Evolutionary conservation across 2,797 vertebrate genomes (phyloP), one percentile per base, ranked within the genome.

Genomic region (Myiothlypis coronata): DNA sequence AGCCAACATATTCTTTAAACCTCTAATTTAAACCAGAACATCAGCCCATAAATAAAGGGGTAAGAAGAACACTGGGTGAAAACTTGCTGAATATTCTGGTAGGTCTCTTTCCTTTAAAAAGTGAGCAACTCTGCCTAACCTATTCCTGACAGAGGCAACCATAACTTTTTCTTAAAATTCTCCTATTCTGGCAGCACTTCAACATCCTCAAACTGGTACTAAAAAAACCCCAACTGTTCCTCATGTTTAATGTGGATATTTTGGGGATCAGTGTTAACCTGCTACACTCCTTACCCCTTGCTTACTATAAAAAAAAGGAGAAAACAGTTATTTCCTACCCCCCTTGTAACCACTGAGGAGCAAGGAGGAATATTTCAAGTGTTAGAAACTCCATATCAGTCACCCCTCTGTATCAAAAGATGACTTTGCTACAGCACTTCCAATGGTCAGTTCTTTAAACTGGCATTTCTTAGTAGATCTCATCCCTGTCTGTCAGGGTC

Each of bases 401-500:
- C n/a, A 26, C 4, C 6, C 4, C 6, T 46, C 34, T 46, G 59
- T 4, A 50, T 50, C 14, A 67, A 61, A 30, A 46, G 44, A 23
- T 7, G 7, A 1, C 3, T 59, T 35, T 26, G 4, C 5, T 35
- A 18, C 17, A 55, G 13, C 14, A 41, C 46, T 70, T 59, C 6
- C 39, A 30, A 3, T 14, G 5, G 16, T 22, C 8, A 35, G 14
- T 17, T 65, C 82, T 75, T 53, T 39, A 47, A 78, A 56, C 20
- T 49, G 6, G 0, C 32, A 27, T 37, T 85, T 64, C n/a, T 84
- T 57, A 17, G 4, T 4, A 30, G 28, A 55, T 4, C n/a, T 89
- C 14, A 22, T 19, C 20, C 7, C 1, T 0, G 0, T 20, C 41
- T 32, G 6, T 12, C 27, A 43, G 6, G 7, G 14, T 22, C 56